phyloP scores from a whole-genome alignment of 2,888 invertebrate genomes.

The Ormyrus rosae region DNA sequence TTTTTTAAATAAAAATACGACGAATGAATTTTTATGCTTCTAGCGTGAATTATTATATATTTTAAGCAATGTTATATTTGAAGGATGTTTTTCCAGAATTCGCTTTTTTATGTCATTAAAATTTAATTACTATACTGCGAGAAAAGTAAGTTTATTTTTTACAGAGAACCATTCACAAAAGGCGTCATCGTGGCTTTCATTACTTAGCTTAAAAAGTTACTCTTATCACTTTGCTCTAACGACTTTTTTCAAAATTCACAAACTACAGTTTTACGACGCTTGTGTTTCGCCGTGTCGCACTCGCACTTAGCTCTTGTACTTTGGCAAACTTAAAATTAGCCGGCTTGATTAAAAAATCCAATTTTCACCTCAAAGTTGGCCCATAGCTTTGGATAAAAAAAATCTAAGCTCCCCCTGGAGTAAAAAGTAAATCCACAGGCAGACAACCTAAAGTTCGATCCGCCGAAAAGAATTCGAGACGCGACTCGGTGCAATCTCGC shows the following conservation, averaged over 20 bases:
- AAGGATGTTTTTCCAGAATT: no score
- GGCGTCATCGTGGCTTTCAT: constrained; percentile 20
- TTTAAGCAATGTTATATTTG: no score
- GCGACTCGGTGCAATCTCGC: background rate
- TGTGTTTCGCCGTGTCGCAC: background rate
- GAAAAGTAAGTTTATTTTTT: background rate
- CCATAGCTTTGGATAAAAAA: background rate
- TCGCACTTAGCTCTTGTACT: background rate
- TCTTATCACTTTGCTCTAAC: constrained; percentile 39
- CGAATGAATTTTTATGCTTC: no score
- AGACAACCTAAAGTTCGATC: constrained; percentile 16
- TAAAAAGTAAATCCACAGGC: background rate
- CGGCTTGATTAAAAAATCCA: constrained; percentile 53
- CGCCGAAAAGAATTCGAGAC: background rate
- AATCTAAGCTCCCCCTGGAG: no score
- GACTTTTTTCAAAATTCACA: constrained; percentile 45
- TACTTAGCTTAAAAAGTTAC: constrained; percentile 38
- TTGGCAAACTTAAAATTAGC: constrained; percentile 53
- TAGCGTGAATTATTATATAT: no score
- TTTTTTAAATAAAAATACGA: no score
- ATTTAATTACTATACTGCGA: no score
- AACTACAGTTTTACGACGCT: constrained; percentile 44
- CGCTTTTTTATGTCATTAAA: no score
- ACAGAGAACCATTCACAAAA: constrained; percentile 7
- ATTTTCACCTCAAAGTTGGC: constrained; percentile 43